phyloP scores from a whole-genome alignment of 2,113 vertebrate genomes.

The Xerus inauris region DNA sequence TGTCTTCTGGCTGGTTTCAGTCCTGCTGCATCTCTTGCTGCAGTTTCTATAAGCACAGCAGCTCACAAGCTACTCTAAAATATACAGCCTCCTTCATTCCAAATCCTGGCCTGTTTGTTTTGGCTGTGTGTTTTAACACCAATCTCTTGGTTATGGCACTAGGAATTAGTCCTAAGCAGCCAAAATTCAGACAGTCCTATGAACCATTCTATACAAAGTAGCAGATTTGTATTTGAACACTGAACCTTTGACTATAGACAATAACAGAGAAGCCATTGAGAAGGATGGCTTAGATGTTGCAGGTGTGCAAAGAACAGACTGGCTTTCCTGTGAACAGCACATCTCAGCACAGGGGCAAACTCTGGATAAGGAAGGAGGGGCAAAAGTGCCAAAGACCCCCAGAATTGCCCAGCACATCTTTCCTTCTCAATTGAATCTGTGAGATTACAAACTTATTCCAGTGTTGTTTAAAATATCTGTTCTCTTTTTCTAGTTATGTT shows the following conservation, averaged over 20 bases:
- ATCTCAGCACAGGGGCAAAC: not conserved
- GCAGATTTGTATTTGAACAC: not conserved
- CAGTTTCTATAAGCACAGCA: not conserved
- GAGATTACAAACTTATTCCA: not conserved
- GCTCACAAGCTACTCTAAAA: not conserved
- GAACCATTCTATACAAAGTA: not conserved
- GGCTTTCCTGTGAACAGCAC: not conserved
- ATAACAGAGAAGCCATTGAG: fast-evolving
- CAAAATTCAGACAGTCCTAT: not conserved
- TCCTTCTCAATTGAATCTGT: not conserved
- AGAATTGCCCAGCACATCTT: not conserved
- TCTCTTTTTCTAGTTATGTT: not conserved
- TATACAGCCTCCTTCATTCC: not conserved
- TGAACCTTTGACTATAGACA: fast-evolving
- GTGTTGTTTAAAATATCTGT: not conserved
- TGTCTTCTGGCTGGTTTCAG: not conserved
- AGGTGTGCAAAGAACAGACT: not conserved
- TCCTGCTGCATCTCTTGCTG: fast-evolving
- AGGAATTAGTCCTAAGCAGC: not conserved
- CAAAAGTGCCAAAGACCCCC: not conserved
- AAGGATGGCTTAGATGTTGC: not conserved
- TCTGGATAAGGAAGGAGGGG: not conserved
- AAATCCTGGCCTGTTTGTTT: not conserved
- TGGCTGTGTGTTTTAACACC: not conserved
- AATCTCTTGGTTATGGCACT: not conserved